phyloP scores from a whole-genome alignment of 2,797 vertebrate genomes.

The Gorsachius magnificus region DNA sequence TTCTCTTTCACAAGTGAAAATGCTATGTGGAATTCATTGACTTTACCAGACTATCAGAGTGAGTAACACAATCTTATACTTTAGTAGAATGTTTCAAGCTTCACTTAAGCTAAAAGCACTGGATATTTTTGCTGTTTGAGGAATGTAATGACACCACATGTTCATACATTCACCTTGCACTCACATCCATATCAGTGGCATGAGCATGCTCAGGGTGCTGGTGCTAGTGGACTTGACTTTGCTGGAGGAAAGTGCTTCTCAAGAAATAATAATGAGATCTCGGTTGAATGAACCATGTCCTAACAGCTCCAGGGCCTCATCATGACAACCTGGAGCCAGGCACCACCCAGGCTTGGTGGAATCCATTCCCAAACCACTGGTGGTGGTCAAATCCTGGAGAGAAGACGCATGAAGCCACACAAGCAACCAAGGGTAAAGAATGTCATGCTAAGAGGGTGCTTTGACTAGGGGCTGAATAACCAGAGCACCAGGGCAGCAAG shows the following conservation, averaged over 20 bases:
- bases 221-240: background rate
- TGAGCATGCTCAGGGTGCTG: background rate
- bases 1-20: background rate
- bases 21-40: background rate
- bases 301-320: slow-evolving; percentile 17
- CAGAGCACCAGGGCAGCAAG: background rate
- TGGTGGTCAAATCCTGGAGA: background rate
- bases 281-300: background rate
- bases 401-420: background rate
- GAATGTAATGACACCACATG: background rate
- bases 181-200: background rate
- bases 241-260: background rate
- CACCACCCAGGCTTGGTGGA: background rate
- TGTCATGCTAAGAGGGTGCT: background rate
- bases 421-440: slow-evolving; percentile 27
- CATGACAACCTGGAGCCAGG: background rate
- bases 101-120: background rate
- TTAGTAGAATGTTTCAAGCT: background rate
- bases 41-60: background rate
- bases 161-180: background rate
- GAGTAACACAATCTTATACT: background rate
- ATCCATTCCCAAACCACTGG: background rate
- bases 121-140: background rate
- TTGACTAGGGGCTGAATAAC: background rate
- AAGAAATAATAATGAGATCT: background rate